A percentile compares a stretch with the other conserved stretches of the same genome.
These are phyloP conservation scores for Apotomis betuletana DNA, from an alignment of 2,888 invertebrate genomes.

Conservation along the genomic window DNA sequence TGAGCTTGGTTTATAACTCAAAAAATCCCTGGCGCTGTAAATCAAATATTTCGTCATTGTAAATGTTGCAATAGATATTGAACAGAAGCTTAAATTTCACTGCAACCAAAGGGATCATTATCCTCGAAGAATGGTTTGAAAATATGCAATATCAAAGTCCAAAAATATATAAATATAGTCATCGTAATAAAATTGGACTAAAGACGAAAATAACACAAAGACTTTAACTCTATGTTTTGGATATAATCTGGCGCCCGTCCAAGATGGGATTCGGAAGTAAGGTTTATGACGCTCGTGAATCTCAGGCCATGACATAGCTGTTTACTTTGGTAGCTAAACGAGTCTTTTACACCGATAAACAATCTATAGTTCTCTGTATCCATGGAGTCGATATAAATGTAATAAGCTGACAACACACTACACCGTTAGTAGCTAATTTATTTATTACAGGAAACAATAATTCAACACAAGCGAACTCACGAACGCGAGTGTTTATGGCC, in stretches of 20 bases:
- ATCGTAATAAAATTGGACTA: constrained; percentile 16
- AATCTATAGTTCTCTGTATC: too few species aligned
- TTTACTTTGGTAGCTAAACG: neutral
- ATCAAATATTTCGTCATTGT: too few species aligned
- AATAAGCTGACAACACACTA: too few species aligned
- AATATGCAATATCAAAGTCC: neutral
- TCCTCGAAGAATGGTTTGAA: neutral
- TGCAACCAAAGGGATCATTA: neutral
- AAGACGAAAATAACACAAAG: constrained; percentile 38
- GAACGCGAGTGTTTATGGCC: too few species aligned
- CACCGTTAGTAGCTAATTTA: too few species aligned
- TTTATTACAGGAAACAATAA: too few species aligned
- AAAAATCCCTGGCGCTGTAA: too few species aligned
- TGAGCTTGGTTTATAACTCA: too few species aligned
- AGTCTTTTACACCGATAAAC: too few species aligned
- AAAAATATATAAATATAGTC: neutral
- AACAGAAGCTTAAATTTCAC: neutral
- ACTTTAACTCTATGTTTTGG: constrained; percentile 6
- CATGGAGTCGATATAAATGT: too few species aligned
- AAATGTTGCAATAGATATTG: too few species aligned
- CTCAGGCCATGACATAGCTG: constrained; percentile 8
- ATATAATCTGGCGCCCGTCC: constrained; percentile 23
- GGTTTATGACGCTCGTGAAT: constrained; percentile 1
- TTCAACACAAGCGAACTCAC: too few species aligned
- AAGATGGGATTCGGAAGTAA: constrained; percentile 11